Evolutionary conservation across 2,797 vertebrate species (phyloP).

Genomic region (Pseudochirops corinnae): DNA sequence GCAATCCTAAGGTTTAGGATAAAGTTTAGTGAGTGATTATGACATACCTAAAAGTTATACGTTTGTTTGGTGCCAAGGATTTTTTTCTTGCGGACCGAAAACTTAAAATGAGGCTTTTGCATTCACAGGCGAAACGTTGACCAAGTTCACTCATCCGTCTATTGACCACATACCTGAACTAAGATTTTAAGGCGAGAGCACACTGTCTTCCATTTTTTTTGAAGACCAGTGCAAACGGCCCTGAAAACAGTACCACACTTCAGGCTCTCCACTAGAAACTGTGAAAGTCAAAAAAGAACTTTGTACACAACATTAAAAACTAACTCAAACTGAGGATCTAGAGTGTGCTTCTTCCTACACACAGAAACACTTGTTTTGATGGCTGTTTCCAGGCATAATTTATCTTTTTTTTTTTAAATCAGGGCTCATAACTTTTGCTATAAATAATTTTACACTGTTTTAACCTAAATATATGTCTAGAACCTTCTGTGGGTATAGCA

Average conservation of each 20-base stretch:
- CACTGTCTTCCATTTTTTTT: neutral
- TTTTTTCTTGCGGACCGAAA: neutral
- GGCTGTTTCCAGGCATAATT: constrained; percentile 60
- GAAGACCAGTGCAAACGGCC: neutral
- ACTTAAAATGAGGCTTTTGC: neutral
- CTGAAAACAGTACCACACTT: neutral
- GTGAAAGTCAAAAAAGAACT: constrained; percentile 36
- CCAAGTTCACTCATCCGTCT: neutral
- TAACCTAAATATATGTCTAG: constrained; percentile 27
- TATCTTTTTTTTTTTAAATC: constrained; percentile 53
- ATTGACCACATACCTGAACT: neutral
- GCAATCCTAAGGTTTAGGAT: neutral
- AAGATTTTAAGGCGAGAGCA: neutral
- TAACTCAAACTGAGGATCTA: neutral
- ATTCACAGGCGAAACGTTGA: neutral
- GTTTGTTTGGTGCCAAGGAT: neutral
- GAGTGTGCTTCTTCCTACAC: neutral
- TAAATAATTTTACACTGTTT: constrained; percentile 38
- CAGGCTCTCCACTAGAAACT: neutral
- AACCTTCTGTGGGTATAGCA: constrained; percentile 43
- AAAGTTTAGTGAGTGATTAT: neutral
- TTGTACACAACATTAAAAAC: constrained; percentile 14
- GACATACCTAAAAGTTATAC: neutral
- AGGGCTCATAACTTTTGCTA: constrained; percentile 26
- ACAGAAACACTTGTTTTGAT: constrained; percentile 11